A percentile compares a stretch with the other conserved stretches of the same genome.
Evolutionary conservation across 2,888 invertebrate species (phyloP).

Genomic region (Dorcus hopei): DNA sequence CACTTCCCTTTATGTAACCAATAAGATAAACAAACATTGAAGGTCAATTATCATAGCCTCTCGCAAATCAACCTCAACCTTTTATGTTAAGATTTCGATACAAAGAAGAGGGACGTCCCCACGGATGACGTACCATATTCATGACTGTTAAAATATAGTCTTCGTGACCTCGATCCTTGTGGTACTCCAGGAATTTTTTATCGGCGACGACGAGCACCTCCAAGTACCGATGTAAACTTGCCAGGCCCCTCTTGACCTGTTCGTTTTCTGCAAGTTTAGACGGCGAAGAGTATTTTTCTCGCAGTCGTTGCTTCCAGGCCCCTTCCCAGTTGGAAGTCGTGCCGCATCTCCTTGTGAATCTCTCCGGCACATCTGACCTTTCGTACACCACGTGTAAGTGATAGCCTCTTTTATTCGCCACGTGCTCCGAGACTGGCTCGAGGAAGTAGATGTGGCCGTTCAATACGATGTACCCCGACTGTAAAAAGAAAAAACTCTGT

Average conservation of each 20-base stretch:
- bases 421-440: slow-evolving; percentile 56
- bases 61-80: too few species aligned
- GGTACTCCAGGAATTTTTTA: slow-evolving; percentile 62
- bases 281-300: slow-evolving; percentile 18
- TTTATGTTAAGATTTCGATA: too few species aligned
- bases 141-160: slow-evolving; percentile 65
- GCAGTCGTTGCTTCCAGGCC: slow-evolving; percentile 43
- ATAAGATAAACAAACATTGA: not conserved
- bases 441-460: slow-evolving; percentile 56
- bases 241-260: slow-evolving; percentile 30
- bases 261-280: slow-evolving; percentile 23
- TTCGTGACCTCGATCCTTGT: slow-evolving; percentile 61
- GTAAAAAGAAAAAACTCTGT: slow-evolving; percentile 16
- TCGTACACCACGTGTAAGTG: slow-evolving; percentile 58
- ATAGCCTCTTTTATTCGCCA: slow-evolving; percentile 49
- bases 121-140: slow-evolving; percentile 57
- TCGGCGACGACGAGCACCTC: slow-evolving; percentile 67
- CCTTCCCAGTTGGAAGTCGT: slow-evolving; percentile 41
- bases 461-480: slow-evolving; percentile 57
- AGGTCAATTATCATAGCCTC: not conserved
- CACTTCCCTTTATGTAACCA: not conserved
- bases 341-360: slow-evolving; percentile 29
- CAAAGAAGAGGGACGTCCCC: too few species aligned
- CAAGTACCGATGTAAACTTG: slow-evolving; percentile 53
- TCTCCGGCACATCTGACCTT: not conserved